phyloP scores from a whole-genome alignment of 2,888 invertebrate species.

The Tenodera sinensis region DNA sequence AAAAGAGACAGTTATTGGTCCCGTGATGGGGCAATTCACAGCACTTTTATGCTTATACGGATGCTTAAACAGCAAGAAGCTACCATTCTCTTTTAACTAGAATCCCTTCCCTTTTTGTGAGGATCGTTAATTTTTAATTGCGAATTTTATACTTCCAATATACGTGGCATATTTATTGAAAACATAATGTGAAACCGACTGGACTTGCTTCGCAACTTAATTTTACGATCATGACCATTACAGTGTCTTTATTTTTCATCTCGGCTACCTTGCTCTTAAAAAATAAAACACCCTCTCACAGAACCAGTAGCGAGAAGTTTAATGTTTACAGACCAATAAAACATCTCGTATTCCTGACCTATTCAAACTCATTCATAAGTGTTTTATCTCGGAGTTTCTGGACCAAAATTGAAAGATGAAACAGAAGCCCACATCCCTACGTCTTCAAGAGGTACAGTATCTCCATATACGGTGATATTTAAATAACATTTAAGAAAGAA shows the following conservation, averaged over 20 bases:
- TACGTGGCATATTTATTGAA: neutral
- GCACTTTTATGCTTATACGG: slow-evolving; percentile 7
- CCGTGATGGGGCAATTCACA: slow-evolving; percentile 15
- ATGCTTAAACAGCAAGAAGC: neutral
- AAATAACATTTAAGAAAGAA: no score
- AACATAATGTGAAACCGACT: neutral
- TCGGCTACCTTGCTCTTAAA: neutral
- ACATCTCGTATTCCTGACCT: neutral
- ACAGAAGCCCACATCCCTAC: no score
- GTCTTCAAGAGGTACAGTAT: no score
- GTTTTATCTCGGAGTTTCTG: neutral
- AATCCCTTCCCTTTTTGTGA: neutral
- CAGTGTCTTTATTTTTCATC: neutral
- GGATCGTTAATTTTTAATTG: neutral
- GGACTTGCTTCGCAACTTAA: neutral
- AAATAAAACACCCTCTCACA: neutral
- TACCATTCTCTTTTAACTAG: neutral
- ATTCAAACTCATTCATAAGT: neutral
- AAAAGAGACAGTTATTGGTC: slow-evolving; percentile 17
- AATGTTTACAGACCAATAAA: slow-evolving; percentile 4
- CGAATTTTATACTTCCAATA: neutral
- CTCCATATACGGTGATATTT: no score
- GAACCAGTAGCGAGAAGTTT: neutral
- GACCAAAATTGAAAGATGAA: neutral
- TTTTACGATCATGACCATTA: neutral